Evolutionary conservation across 2,113 vertebrate genomes (phyloP).

Genomic region (Alexandromys fortis): DNA sequence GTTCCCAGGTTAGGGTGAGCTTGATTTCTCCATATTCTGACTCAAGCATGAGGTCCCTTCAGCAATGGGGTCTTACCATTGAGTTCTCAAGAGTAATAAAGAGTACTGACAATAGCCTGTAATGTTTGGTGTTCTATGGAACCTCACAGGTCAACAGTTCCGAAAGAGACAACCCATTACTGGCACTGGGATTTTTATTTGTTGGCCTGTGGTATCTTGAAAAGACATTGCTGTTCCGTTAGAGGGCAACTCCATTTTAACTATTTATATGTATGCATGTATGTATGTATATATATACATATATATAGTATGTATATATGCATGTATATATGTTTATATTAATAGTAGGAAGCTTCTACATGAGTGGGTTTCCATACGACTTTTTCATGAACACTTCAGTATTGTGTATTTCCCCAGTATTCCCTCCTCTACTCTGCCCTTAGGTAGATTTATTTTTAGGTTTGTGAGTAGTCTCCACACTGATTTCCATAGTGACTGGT

Average conservation of each 20-base stretch:
- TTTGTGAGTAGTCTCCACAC: neutral
- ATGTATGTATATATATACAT: neutral
- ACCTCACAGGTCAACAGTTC: neutral
- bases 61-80: neutral
- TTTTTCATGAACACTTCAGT: neutral
- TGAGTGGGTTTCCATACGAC: neutral
- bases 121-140: neutral
- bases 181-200: neutral
- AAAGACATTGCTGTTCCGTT: neutral
- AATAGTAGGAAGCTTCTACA: neutral
- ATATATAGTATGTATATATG: too few relatives aligned
- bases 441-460: neutral
- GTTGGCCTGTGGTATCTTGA: neutral
- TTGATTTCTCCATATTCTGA: neutral
- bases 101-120: neutral
- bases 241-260: neutral
- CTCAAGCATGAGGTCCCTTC: neutral
- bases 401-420: neutral
- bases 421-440: neutral
- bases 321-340: neutral
- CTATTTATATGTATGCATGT: neutral
- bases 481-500: too few relatives aligned
- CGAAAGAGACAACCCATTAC: neutral
- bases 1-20: neutral
- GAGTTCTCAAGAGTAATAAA: neutral